Conservation (phyloP, 2,113 vertebrate genomes). For the Actinemys pallida region DNA sequence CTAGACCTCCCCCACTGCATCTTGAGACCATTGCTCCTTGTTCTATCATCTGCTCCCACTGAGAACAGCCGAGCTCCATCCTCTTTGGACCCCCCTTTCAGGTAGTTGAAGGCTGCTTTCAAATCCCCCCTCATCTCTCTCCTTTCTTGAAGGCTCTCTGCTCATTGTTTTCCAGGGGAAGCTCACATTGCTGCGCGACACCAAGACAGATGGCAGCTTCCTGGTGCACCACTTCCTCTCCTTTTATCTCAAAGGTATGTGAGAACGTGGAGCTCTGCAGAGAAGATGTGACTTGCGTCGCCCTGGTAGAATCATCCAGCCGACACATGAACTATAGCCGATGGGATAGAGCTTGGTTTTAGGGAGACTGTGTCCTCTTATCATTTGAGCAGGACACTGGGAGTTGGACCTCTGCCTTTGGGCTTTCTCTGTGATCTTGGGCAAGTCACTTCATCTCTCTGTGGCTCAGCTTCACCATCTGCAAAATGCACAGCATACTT, state of each 20-base stretch:
- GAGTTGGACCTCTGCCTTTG: neutral
- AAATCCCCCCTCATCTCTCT: too few relatives aligned
- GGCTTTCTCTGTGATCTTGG: neutral
- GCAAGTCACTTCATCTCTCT: fast-evolving
- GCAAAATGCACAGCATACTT: neutral
- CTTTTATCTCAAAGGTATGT: slow-evolving; percentile 91
- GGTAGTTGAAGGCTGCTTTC: too few relatives aligned
- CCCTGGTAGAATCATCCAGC: neutral
- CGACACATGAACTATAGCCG: fast-evolving
- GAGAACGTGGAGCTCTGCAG: neutral
- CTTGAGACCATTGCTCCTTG: too few relatives aligned
- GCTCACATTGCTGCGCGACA: slow-evolving; percentile 86
- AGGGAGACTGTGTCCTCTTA: fast-evolving
- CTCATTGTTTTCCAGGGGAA: slow-evolving; percentile 79
- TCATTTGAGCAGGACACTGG: fast-evolving
- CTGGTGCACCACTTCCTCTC: slow-evolving; percentile 95
- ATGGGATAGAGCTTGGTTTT: neutral
- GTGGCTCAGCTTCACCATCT: fast-evolving
- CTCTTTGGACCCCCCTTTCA: too few relatives aligned
- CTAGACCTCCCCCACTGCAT: too few relatives aligned
- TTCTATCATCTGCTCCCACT: too few relatives aligned
- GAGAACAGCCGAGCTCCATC: too few relatives aligned
- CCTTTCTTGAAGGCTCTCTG: neutral
- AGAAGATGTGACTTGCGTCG: neutral
- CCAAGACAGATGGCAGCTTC: slow-evolving; percentile 90